These are phyloP conservation scores for Melieria omissa DNA, from an alignment of 2,888 invertebrate species.

Conservation along the genomic window DNA sequence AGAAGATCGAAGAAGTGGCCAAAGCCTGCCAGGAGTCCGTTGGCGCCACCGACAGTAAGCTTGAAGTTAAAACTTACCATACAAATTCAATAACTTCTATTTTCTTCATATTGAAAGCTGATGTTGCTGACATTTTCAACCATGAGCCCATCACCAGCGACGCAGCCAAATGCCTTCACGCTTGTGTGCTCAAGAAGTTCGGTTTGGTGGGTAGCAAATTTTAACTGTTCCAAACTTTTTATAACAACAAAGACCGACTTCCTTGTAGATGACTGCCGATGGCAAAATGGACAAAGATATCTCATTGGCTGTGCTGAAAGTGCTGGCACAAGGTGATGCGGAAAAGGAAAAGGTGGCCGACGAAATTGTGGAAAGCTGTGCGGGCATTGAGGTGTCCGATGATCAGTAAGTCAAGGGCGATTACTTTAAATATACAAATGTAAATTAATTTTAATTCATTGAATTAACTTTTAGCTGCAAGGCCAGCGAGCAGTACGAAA, in stretches of 20 bases:
- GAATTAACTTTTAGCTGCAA: slow-evolving; percentile 52
- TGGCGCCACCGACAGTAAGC: slow-evolving; percentile 61
- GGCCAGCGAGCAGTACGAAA: slow-evolving; percentile 55
- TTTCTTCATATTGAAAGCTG: slow-evolving; percentile 47
- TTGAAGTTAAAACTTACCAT: neutral
- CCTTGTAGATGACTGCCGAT: slow-evolving; percentile 54
- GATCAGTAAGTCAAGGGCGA: slow-evolving; percentile 55
- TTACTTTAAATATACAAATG: neutral
- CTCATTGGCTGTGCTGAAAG: slow-evolving; percentile 50
- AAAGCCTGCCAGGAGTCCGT: slow-evolving; percentile 56
- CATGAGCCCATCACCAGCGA: slow-evolving; percentile 50
- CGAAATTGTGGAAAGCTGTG: slow-evolving; percentile 52
- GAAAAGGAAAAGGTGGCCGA: slow-evolving; percentile 48
- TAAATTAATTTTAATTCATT: no score
- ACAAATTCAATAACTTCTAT: neutral
- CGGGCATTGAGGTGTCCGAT: slow-evolving; percentile 52
- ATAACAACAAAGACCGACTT: neutral
- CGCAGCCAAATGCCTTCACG: slow-evolving; percentile 61
- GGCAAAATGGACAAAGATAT: slow-evolving; percentile 57
- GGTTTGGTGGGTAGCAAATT: slow-evolving; percentile 54
- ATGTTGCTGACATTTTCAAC: slow-evolving; percentile 56
- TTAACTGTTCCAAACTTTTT: neutral
- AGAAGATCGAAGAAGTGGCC: slow-evolving; percentile 50
- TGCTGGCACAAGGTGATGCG: slow-evolving; percentile 50
- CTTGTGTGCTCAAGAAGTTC: slow-evolving; percentile 61